Evolutionary conservation across 1,140 invertebrate genomes (phyloP), one percentile per base, ranked within the genome.

Genomic region (Scaptomyza montana): DNA sequence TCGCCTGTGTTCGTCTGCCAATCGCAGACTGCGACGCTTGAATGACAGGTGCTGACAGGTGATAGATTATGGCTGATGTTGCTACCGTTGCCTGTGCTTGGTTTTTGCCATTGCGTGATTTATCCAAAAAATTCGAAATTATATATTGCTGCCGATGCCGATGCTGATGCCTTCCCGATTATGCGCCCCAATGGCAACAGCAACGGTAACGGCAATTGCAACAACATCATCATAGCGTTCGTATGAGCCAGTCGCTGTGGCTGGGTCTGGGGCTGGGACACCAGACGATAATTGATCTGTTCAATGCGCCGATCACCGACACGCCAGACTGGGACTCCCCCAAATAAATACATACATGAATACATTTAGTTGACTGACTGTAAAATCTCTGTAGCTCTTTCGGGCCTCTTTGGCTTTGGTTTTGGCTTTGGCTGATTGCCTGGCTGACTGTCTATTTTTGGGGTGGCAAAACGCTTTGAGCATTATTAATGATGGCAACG

Each of bases 11-110:
- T 61, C 59, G 50, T 30, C 87, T 90, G 80, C 84, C 89, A 90
- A 90, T 90, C 80, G 85, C 80, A 77, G n/a, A 60, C 84, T 82
- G 89, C 79, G 79, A 91, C 81, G 89, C 89, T 73, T 91, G 85
- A 91, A 91, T 91, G 89, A 91, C 89, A 91, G 89, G 85, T 91
- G 90, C 89, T 91, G 89, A 91, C 89, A 91, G 89, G 89, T 91
- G 89, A 91, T 91, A 91, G 89, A 91, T 91, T 91, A 89, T 33
- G 2, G 21, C 21, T 25, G 21, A 25, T 25, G 21, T 91, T 89
- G 79, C 75, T 79, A 82, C 75, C 56, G 63, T 55, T 55, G 41
- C 47, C 33, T 30, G 36, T 55, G 67, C 21, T 47, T 39, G 30
- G 0, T 36, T 7, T 25, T 43, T 28, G 66, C 55, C 72, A 56